A percentile compares a stretch with the other conserved stretches of the same genome.
Evolutionary conservation across 1,140 invertebrate species (phyloP).

Genomic region (Gerris buenoi): DNA sequence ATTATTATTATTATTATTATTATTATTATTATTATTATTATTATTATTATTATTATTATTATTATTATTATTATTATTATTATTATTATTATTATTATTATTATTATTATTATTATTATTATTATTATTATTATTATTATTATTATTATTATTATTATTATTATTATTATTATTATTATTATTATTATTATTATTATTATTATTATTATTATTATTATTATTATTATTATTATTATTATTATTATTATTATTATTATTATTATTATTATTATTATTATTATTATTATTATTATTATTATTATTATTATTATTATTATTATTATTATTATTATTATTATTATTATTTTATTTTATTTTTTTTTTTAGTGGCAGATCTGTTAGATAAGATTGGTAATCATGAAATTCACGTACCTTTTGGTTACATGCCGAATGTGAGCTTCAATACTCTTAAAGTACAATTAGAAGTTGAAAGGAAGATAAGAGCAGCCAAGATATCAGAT

Average conservation of each 20-base stretch:
- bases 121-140: no score
- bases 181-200: not conserved
- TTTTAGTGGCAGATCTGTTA: conserved; percentile 2
- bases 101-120: no score
- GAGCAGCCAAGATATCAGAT: no score
- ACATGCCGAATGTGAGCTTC: not conserved
- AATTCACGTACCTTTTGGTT: not conserved
- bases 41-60: no score
- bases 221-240: not conserved
- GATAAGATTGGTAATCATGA: conserved; percentile 3
- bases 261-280: not conserved
- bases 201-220: not conserved
- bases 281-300: not conserved
- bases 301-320: not conserved
- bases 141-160: no score
- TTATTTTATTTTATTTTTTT: not conserved
- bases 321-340: not conserved
- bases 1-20: no score
- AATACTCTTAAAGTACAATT: not conserved
- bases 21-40: no score
- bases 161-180: no score
- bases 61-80: no score
- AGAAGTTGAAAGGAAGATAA: conserved; percentile 3
- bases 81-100: no score
- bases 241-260: not conserved